Base-by-base conservation (phyloP, 2,888 invertebrate genomes). In the Parnassius orleans region DNA sequence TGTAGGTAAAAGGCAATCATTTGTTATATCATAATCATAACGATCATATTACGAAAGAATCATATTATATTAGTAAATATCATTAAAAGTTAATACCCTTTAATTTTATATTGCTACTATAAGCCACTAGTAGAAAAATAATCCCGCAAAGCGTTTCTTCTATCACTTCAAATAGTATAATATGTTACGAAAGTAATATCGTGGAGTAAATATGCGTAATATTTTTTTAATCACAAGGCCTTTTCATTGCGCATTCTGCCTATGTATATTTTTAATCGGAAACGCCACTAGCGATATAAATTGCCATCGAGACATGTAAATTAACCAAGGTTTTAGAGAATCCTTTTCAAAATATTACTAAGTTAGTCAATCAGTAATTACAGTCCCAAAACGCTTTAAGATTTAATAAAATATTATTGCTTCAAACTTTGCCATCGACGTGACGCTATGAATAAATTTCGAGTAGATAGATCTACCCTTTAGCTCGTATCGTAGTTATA, bases 401-500 rank as follows among this genome's bases (percentile, higher is more conserved):
- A 14, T 12, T 42, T 47, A 50, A 54, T 9, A 19, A 54, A 60
- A 75, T 65, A 76, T 54, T 65, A 76, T 50, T 41, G 57, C 57
- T 62, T 57, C 7, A 61, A 58, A 43, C 43, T 57, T 11, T 11
- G 2, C 9, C 33, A n/a, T 24, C 43, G 44, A 33, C 43, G 47
- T 53, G 58, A 58, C 12, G 9, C 50, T 11, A 54, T 43, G 47
- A 14, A 73, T 57, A 57, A 65, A 62, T 57, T 55, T 1, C 15
- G n/a, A n/a, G 2, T 15, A 1, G 15, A 2, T 68, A 67, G 63
- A 56, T 54, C 57, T 46, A 68, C 72, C 72, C 70, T 66, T 62
- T 79, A 79, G 77, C 66, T 69, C 65, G 58, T 68, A 75, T 69
- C 63, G 72, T 79, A 79, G 76, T 66, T 66, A 70, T 77, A 72